phyloP scores from a whole-genome alignment of 2,888 invertebrate genomes.

The Acrobasis consociella region DNA sequence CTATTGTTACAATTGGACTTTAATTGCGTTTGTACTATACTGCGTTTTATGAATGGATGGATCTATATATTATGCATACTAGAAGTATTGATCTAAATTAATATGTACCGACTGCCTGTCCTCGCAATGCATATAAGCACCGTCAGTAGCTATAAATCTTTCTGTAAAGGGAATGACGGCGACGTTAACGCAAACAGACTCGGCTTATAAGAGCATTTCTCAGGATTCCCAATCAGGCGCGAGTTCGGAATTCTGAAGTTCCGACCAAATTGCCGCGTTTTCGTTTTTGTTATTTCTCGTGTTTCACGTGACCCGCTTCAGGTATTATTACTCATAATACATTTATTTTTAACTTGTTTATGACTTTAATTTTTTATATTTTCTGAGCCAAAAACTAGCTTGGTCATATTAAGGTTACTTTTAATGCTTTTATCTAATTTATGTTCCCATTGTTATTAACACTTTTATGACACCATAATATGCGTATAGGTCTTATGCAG shows the following conservation, averaged over 20 bases:
- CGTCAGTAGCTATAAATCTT: not conserved
- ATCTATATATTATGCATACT: no score
- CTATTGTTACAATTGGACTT: no score
- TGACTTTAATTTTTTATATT: no score
- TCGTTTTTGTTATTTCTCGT: not conserved
- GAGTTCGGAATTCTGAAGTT: not conserved
- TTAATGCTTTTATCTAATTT: not conserved
- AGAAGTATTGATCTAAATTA: no score
- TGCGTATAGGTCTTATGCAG: no score
- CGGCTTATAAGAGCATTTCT: not conserved
- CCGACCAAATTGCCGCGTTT: not conserved
- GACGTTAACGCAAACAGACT: not conserved
- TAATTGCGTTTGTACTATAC: no score
- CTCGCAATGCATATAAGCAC: no score
- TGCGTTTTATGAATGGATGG: no score
- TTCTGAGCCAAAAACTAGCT: not conserved
- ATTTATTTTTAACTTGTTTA: not conserved
- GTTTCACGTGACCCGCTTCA: not conserved
- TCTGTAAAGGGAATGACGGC: not conserved
- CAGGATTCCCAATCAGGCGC: conserved; percentile 1
- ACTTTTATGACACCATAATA: no score
- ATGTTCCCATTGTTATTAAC: no score
- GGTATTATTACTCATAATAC: not conserved
- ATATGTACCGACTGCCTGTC: no score
- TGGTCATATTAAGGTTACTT: not conserved